These are phyloP conservation scores for Octodon degus DNA, from an alignment of 2,113 vertebrate genomes.

Conservation along the genomic window DNA sequence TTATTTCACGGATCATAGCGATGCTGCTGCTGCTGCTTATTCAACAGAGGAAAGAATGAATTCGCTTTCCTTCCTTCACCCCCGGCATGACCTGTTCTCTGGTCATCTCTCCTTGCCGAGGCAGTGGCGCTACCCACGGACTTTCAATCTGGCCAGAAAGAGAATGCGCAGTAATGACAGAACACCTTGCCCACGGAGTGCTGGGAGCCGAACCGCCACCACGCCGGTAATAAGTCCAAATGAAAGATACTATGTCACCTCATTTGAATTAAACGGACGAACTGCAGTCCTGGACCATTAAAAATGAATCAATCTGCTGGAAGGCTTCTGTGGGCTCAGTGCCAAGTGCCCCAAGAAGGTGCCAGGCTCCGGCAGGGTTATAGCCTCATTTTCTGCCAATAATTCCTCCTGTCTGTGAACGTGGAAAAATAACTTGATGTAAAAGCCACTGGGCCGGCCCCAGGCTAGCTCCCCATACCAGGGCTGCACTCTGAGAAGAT, in stretches of 20 bases:
- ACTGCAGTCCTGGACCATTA: conserved; percentile 77
- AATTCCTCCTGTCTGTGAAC: conserved; percentile 50
- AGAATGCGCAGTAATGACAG: conserved; percentile 83
- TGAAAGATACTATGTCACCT: conserved; percentile 83
- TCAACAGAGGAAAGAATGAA: conserved; percentile 86
- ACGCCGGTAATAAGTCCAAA: conserved; percentile 81
- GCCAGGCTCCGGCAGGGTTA: conserved; percentile 30
- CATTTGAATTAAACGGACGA: conserved; percentile 84
- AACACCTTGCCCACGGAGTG: conserved; percentile 77
- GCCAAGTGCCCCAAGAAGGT: conserved; percentile 4
- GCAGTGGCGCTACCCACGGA: conserved; percentile 76
- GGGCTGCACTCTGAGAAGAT: rapidly evolving
- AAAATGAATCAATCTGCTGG: conserved; percentile 77
- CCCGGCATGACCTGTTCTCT: conserved; percentile 82
- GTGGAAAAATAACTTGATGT: neutral
- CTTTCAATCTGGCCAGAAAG: conserved; percentile 82
- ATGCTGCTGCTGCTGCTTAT: conserved; percentile 85
- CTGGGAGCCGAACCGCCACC: conserved; percentile 73
- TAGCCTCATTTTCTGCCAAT: conserved; percentile 61
- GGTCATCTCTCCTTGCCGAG: conserved; percentile 75
- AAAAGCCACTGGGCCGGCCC: neutral
- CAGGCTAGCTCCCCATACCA: rapidly evolving
- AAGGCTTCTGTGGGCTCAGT: conserved; percentile 22
- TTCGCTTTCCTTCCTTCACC: conserved; percentile 86
- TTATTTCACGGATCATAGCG: conserved; percentile 88